Base-by-base conservation (phyloP, 2,888 invertebrate genomes). In the Habrosyne pyritoides region DNA sequence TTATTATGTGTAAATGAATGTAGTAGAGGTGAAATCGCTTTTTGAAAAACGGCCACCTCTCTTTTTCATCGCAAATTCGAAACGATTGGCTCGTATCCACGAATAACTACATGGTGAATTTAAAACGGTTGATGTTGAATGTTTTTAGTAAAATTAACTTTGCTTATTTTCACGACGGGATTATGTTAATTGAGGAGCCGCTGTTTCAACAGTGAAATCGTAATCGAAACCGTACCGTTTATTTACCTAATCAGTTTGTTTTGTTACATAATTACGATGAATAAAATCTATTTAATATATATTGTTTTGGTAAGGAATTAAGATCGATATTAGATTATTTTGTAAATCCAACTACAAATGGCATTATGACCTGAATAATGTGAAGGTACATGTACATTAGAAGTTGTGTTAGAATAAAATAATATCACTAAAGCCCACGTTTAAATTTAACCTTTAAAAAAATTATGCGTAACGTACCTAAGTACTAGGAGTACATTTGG, bases 1-100 rank as follows among this genome's bases (percentile, higher is more conserved):
- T 89, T 89, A 87, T 89, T 86, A 85, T 80, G 87, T 87, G 84
- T 84, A 86, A 87, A 89, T 85, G 79, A 76, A 83, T 80, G 82
- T 81, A 82, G 81, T 83, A 66, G 71, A 76, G 79, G 77, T 81
- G 74, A 81, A 83, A 84, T 78, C 71, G 78, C 73, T 79, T 83
- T 83, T 82, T 79, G 69, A 83, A 84, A 81, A 62, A 56, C 63
- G 21, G 46, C 33, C n/a, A 10, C 47, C 52, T 12, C 42, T 42
- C 42, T 42, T 24, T 24, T n/a, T 42, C 26, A 58, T 56, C 60
- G 60, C 61, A 71, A 70, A 75, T 77, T 75, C 70, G 56, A 68
- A 77, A 72, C 73, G 75, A 76, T 77, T 73, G 69, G 59, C 61
- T 60, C 60, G 61, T 66, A 50, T 54, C 58, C 59, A 55, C 62